Base-by-base conservation (phyloP, 2,888 invertebrate species). In the Physocephala rufipes region DNA sequence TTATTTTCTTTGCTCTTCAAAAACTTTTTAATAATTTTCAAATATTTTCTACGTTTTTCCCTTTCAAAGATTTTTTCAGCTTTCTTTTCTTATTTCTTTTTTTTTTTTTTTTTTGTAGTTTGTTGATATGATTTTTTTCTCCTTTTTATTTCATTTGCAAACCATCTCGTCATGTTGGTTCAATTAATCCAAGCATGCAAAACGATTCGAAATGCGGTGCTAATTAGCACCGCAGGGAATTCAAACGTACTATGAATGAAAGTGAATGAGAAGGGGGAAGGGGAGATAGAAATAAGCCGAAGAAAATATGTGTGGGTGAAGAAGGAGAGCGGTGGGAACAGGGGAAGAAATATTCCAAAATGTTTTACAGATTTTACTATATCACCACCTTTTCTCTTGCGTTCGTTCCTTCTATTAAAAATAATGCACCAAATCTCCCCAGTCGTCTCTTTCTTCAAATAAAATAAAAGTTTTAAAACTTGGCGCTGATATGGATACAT, bases 181-280 rank as follows among this genome's bases (percentile, higher is more conserved):
- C 68, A 62, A 61, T 61, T 68, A 68, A 68, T 68, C 51, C 68
- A 24, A 68, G 68, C 68, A 28, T 61, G 68, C 61, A 61, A 62
- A 49, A 43, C 58, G 62, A 62, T 61, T 55, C 30, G 62, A 62
- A 68, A 49, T 36, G 68, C 68, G 68, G 82, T 9, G 36, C 83
- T 86, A 86, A 86, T 86, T 86, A 86, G 83, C 83, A 83, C 86
- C 85, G 81, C 79, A 79, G 86, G 86, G 86, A 86, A 82, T 85
- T 74, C 67, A 24, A 69, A 71, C 68, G 71, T 71, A 58, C 36
- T 36, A 9, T 36, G 36, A 36, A 36, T 4, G 36, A 7, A 36
- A 36, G 36, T n/a, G n/a, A 36, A 36, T 36, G 36, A 36, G 36
- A 36, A 36, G 36, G 9, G 9, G 9, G 36, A 36, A 58, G 67